Base-by-base conservation (phyloP, 2,797 vertebrate species). In the Menidia menidia region DNA sequence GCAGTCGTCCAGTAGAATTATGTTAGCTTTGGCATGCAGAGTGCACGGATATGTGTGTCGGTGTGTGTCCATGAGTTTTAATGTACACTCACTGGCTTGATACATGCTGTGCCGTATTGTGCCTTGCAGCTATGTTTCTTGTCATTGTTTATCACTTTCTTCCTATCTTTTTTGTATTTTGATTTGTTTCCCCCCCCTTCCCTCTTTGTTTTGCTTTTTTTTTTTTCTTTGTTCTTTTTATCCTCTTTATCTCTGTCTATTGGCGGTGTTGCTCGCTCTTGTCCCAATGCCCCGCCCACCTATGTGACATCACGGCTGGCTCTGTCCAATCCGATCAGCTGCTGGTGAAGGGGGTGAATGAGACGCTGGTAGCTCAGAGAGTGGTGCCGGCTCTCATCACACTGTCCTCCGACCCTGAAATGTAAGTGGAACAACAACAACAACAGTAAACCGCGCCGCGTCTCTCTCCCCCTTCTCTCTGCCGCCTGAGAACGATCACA, bases 301-400 rank as follows among this genome's bases (percentile, higher is more conserved):
- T 94, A 92, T 95, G 96, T 97, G 97, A 95, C 94, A 94, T 92
- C 93, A 93, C 95, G 95, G 95, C 95, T 95, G 94, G 87, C 96
- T 95, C 94, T 95, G 85, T 88, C 89, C 89, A 90, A 92, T 93
- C 95, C 95, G 92, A 93, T 97, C 97, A 99, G 98, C 97, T 99
- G 95, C 96, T 99, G 97, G 98, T 99, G 97, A 99, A 99, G 96
- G 98, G 98, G 97, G 98, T 99, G 96, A 98, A 99, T 97, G 98
- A 99, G 95, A 99, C 97, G 93, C 96, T 99, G 94, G 98, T 99
- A 95, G 98, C 98, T 96, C 98, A 99, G 95, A 97, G 98, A 96
- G 98, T 99, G 94, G 97, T 98, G 94, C 98, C 98, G 93, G 98
- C 98, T 96, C 98, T 99, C 95, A 99, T 99, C 96, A 99, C 98